Evolutionary conservation across 2,888 invertebrate species (phyloP), one percentile per base, ranked within the genome.

Genomic region (Conchocele bisecta): DNA sequence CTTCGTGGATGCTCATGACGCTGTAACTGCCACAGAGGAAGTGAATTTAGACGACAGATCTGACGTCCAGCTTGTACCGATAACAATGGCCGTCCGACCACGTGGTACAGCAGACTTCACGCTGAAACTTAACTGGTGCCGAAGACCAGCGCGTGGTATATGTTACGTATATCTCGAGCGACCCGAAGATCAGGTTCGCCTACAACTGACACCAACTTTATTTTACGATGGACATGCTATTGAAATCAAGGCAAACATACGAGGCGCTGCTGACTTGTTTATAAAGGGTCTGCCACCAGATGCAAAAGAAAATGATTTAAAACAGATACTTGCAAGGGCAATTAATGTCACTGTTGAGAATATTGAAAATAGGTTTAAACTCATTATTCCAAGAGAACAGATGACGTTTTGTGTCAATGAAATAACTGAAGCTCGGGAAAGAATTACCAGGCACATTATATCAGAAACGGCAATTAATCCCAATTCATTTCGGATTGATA

Each of bases 111-210:
- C 3, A 26, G 59, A 28, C 33, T 84, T 81, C 58, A 79, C 79
- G 28, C 67, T 83, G 11, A 73, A 69, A 28, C 26, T 88, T 9
- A 73, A 69, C 9, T 86, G 85, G 85, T 80, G 74, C 29, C 71
- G 87, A 46, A 59, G 88, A 57, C 67, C 46, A 39, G 60, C 75
- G 1, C 79, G 71, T 57, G 84, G 82, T 17, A 66, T 70, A 58
- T 85, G 81, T 1, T 86, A 77, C 65, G 81, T 83, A n/a, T 46
- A 60, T 15, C 48, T 84, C 20, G 56, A 51, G 0, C 24, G 67
- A 9, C 68, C 68, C 7, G 83, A 75, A 48, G 76, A 79, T 31
- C 7, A 46, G 24, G 22, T 46, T 20, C 46, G n/a, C n/a, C n/a
- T n/a, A n/a, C n/a, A n/a, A n/a, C n/a, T n/a, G n/a, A n/a, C n/a